Evolutionary conservation across 2,797 vertebrate species (phyloP).

Genomic region (Sebastes dallii): DNA sequence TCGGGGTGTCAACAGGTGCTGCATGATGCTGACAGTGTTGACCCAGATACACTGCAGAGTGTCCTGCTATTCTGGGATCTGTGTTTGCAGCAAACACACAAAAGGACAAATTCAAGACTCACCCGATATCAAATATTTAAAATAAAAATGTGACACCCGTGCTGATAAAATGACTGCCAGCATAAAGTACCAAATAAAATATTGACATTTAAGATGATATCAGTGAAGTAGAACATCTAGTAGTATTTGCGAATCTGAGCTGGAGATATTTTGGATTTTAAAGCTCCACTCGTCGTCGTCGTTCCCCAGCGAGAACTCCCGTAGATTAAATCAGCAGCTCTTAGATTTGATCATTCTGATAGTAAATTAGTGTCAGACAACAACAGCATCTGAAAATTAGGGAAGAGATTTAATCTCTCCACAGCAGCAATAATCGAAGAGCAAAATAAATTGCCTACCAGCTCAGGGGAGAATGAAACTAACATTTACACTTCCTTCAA

Average conservation of each 20-base stretch:
- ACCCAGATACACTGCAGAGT: slow-evolving; percentile 5
- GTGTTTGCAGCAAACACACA: slow-evolving; percentile 8
- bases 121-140: background rate
- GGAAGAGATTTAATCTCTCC: slow-evolving; percentile 28
- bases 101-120: background rate
- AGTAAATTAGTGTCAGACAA: slow-evolving; percentile 38
- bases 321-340: slow-evolving; percentile 20
- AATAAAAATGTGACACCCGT: background rate
- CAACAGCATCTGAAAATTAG: slow-evolving; percentile 11
- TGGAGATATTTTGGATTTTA: background rate
- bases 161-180: background rate
- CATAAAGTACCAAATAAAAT: background rate
- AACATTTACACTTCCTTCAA: background rate
- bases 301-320: background rate
- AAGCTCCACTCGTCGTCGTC: background rate
- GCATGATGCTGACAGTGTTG: background rate
- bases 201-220: background rate
- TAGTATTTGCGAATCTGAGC: background rate
- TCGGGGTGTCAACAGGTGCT: slow-evolving; percentile 3
- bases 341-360: slow-evolving; percentile 16
- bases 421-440: background rate
- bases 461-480: slow-evolving; percentile 4
- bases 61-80: background rate
- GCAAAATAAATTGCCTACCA: slow-evolving; percentile 6
- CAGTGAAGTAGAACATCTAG: background rate